Percentiles rank a stretch among this genome's conserved stretches.
Conservation (phyloP, 2,888 invertebrate species). For the Eulithis prunata region DNA sequence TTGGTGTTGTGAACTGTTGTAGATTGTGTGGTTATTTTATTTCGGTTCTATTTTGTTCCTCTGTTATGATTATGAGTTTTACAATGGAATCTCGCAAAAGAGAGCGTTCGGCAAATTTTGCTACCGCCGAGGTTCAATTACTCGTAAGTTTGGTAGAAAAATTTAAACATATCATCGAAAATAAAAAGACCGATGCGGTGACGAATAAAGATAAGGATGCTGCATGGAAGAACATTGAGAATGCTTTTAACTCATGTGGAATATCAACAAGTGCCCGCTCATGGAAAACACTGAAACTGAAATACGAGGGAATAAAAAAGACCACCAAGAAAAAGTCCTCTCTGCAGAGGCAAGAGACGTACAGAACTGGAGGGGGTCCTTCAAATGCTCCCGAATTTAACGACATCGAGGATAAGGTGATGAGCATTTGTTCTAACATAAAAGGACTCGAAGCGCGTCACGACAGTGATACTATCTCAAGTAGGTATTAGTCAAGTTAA, state of each 20-base stretch:
- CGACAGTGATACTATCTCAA: conserved; percentile 2
- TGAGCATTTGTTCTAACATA: conserved; percentile 26
- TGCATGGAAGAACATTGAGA: conserved; percentile 21
- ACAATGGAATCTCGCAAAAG: no score
- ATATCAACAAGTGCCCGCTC: conserved; percentile 12
- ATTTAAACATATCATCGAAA: no score
- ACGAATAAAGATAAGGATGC: conserved; percentile 16
- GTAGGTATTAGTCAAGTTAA: not conserved
- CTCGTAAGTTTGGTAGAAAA: no score
- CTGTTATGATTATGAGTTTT: no score
- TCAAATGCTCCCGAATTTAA: conserved; percentile 26
- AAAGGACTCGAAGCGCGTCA: conserved; percentile 21
- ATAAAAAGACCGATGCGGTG: conserved; percentile 1
- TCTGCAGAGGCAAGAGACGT: not conserved
- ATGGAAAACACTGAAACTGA: conserved; percentile 11
- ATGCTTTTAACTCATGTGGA: conserved; percentile 19
- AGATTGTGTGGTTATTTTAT: no score
- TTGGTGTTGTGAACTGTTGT: no score
- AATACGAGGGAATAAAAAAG: not conserved
- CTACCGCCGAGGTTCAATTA: not conserved
- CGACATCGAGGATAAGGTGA: conserved; percentile 20
- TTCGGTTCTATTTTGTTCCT: no score
- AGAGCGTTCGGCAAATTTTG: conserved; percentile 1
- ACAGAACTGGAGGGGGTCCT: conserved; percentile 23
- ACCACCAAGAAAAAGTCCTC: no score